Evolutionary conservation across 2,113 vertebrate species (phyloP), one percentile per base, ranked within the genome.

Genomic region (Neotoma lepida): DNA sequence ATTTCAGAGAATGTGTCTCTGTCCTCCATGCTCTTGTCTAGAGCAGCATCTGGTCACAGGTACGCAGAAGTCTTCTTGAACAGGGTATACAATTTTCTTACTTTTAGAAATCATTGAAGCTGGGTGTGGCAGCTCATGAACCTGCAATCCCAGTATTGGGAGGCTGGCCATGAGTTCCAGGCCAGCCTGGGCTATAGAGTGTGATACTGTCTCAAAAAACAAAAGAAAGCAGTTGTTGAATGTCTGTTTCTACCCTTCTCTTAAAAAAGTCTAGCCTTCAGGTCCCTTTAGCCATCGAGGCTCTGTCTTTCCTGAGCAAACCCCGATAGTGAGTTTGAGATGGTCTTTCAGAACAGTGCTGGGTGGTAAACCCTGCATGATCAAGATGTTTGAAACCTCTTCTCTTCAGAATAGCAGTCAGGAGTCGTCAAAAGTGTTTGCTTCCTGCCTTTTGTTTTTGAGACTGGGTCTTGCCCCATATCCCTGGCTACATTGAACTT

Each of bases 1-100:
- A 41, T 46, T 91, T 86, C 61, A 66, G 86, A 91, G 88, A 89
- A 51, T n/a, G 39, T 76, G 24, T 77, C 54, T 91, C 85, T 81
- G 9, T 73, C 56, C 41, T 91, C 70, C 51, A 8, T 44, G 24
- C 58, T 92, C 61, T 80, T 56, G 84, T 46, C 64, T 35, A 56
- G 33, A 54, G 7, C 33, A 1, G 51, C 51, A 35, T 73, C 61
- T 33, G 49, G 13, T 49, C 74, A 58, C n/a, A 58, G 18, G 22
- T 15, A 56, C 77, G n/a, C 9, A 28, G 64, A 88, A n/a, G 81
- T 85, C 44, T 71, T 51, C 17, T 24, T 51, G 18, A 18, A 76
- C 49, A 26, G 41, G 51, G 8, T 54, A 1, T 91, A 9, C 9
- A 33, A 7, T 46, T 51, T 85, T 95, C 76, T 85, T 71, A 76